Evolutionary conservation across 2,888 invertebrate species (phyloP).

Genomic region (Andrena praecox): DNA sequence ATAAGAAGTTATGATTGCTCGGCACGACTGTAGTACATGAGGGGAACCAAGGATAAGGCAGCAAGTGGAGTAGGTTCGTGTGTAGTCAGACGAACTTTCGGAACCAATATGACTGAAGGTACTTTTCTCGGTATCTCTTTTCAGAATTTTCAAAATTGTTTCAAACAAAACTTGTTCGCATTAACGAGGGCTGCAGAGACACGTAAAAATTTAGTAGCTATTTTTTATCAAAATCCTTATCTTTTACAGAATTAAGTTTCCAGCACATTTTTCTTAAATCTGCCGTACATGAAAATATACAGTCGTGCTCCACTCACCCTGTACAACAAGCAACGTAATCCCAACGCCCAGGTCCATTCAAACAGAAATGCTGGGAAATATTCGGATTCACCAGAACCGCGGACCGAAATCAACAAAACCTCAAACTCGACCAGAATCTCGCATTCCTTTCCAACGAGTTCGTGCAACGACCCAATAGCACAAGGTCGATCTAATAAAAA

Average conservation of each 20-base stretch:
- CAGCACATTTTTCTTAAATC: no score
- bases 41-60: not conserved
- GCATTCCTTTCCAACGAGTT: not conserved
- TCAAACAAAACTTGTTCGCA: no score
- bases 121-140: no score
- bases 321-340: not conserved
- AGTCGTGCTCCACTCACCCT: no score
- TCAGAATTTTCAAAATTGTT: no score
- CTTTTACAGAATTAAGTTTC: no score
- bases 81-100: not conserved
- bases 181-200: no score
- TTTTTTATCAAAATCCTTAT: no score
- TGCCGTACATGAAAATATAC: no score
- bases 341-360: not conserved
- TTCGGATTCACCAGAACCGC: not conserved
- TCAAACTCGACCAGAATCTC: not conserved
- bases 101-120: no score
- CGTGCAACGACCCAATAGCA: not conserved
- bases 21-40: not conserved
- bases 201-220: no score
- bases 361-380: not conserved
- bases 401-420: not conserved
- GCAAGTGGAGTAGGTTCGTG: not conserved
- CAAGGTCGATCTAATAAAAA: conserved; percentile 11
- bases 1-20: not conserved